These are phyloP conservation scores for Eupsilia transversa DNA, from an alignment of 2,888 invertebrate genomes.

Conservation along the genomic window DNA sequence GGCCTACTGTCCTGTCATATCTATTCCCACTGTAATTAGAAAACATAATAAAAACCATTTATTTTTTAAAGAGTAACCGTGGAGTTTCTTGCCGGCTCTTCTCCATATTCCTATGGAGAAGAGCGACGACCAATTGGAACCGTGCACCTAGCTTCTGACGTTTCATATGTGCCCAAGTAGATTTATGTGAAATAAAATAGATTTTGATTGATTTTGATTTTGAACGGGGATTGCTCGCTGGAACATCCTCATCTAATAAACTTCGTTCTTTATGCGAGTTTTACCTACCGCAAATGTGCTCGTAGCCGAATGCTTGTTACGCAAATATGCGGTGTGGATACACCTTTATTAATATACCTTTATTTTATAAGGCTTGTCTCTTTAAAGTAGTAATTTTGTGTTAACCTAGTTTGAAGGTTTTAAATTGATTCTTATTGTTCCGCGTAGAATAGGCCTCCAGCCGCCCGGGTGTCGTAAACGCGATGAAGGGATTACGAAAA, in stretches of 20 bases:
- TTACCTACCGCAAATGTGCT: not conserved
- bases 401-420: constrained; percentile 43
- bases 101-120: too few species aligned
- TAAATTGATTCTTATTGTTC: constrained; percentile 56
- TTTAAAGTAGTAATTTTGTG: constrained; percentile 12
- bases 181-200: too few species aligned
- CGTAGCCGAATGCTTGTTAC: not conserved
- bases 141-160: too few species aligned
- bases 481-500: constrained; percentile 15
- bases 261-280: not conserved
- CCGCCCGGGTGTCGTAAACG: constrained; percentile 41
- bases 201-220: too few species aligned
- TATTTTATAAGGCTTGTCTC: constrained; percentile 32
- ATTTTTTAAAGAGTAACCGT: too few species aligned
- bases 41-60: too few species aligned
- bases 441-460: constrained; percentile 5
- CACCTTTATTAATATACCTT: not conserved
- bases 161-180: too few species aligned
- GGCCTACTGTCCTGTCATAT: too few species aligned
- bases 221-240: not conserved
- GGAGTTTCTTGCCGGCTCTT: too few species aligned
- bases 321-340: not conserved
- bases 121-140: too few species aligned
- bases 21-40: too few species aligned
- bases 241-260: not conserved